Evolutionary conservation across 1,140 invertebrate genomes (phyloP).

Genomic region (silkworm (Bombyx mori)): ASM3026992v2 NC_085112.1:5616501-5617000

Average conservation of each 20-base stretch:
- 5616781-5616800: constrained; percentile 58
- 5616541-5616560: no score
- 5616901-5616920: constrained; percentile 72
- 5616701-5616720: constrained; percentile 33
- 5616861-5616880: constrained; percentile 64
- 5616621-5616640: no score
- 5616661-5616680: no score
- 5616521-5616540: no score
- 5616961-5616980: constrained; percentile 71
- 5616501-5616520: no score
- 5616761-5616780: constrained; percentile 67
- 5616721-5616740: constrained; percentile 47
- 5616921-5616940: constrained; percentile 69
- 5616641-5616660: no score
- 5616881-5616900: constrained; percentile 69
- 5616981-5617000: constrained; percentile 71
- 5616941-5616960: constrained; percentile 71
- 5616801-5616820: constrained; percentile 62
- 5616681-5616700: no score
- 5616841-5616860: constrained; percentile 54
- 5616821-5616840: constrained; percentile 67
- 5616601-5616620: no score
- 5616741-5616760: constrained; percentile 58
- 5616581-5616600: no score
- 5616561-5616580: no score